These are phyloP conservation scores for Okapia johnstoni DNA, from an alignment of 2,113 vertebrate species.

Conservation along the genomic window DNA sequence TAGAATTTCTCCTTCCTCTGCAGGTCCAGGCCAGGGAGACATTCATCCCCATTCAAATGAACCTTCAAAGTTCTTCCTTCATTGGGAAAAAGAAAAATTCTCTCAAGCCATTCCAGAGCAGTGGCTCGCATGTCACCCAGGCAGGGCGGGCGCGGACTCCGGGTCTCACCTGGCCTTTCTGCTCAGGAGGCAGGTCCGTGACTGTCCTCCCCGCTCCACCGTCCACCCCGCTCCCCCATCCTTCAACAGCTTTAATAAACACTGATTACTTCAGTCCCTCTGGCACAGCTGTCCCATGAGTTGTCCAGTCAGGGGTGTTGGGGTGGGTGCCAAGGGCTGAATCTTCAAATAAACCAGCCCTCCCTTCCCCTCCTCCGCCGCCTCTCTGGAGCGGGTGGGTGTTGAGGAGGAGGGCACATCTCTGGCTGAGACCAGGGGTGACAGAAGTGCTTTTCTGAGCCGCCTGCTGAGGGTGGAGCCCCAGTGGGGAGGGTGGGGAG, in stretches of 20 bases:
- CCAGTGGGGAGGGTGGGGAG: too few relatives aligned
- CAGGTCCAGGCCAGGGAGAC: neutral
- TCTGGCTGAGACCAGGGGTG: neutral
- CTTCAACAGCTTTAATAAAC: conserved; percentile 53
- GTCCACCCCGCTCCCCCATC: neutral
- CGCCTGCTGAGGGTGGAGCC: neutral
- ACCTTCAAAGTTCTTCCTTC: conserved; percentile 21
- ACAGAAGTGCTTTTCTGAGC: neutral
- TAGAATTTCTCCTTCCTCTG: conserved; percentile 61
- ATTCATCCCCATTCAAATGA: conserved; percentile 60
- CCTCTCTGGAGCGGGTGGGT: conserved; percentile 30
- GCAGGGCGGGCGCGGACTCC: neutral
- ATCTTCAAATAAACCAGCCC: neutral
- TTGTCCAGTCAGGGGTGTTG: conserved; percentile 46
- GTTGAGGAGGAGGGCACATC: neutral
- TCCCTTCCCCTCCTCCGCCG: neutral
- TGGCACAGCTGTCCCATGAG: conserved; percentile 53
- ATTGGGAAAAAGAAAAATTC: neutral
- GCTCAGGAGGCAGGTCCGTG: conserved; percentile 52
- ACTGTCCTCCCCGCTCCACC: neutral
- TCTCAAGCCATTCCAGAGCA: neutral
- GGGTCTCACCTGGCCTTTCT: conserved; percentile 12
- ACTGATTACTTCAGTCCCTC: conserved; percentile 30
- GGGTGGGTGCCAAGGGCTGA: conserved; percentile 54
- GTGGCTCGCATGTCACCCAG: neutral